A percentile compares a stretch with the other conserved stretches of the same genome.
phyloP scores from a whole-genome alignment of 2,113 vertebrate genomes.

The Globicephala melas region DNA sequence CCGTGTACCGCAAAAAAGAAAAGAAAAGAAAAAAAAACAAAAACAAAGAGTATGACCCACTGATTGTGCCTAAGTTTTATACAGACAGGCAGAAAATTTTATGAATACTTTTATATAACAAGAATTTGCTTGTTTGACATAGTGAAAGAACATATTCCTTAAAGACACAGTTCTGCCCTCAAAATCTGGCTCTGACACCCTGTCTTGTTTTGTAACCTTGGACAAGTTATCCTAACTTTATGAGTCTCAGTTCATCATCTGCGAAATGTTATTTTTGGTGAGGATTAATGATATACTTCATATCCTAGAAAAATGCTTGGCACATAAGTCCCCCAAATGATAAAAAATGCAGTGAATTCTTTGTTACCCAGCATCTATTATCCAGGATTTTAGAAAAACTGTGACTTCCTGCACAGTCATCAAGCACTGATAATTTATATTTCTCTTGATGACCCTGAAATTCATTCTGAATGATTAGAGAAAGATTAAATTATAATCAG shows the following conservation, averaged over 20 bases:
- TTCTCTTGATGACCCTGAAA: conserved; percentile 73
- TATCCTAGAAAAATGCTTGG: conserved; percentile 36
- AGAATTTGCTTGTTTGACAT: not conserved
- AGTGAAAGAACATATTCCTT: not conserved
- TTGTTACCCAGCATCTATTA: conserved; percentile 55
- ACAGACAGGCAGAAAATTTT: not conserved
- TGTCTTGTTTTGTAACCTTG: not conserved
- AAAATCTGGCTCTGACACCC: not conserved
- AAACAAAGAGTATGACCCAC: not conserved
- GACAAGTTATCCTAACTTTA: not conserved
- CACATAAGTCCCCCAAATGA: conserved; percentile 37
- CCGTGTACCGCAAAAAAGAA: too few relatives aligned
- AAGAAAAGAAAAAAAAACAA: not conserved
- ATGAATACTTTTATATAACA: not conserved
- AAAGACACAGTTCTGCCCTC: not conserved
- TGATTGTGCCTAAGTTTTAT: not conserved
- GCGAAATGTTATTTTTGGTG: conserved; percentile 42
- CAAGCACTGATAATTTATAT: conserved; percentile 77
- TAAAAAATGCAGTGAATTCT: conserved; percentile 39
- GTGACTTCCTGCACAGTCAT: conserved; percentile 73
- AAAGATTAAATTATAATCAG: conserved; percentile 79
- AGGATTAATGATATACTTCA: conserved; percentile 47
- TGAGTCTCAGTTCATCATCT: conserved; percentile 25
- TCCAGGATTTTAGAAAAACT: conserved; percentile 60
- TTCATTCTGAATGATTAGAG: conserved; percentile 77